A percentile compares a stretch with the other conserved stretches of the same genome.
These are phyloP conservation scores for Poeciliopsis infans DNA, from an alignment of 2,797 vertebrate genomes.

Conservation along the genomic window DNA sequence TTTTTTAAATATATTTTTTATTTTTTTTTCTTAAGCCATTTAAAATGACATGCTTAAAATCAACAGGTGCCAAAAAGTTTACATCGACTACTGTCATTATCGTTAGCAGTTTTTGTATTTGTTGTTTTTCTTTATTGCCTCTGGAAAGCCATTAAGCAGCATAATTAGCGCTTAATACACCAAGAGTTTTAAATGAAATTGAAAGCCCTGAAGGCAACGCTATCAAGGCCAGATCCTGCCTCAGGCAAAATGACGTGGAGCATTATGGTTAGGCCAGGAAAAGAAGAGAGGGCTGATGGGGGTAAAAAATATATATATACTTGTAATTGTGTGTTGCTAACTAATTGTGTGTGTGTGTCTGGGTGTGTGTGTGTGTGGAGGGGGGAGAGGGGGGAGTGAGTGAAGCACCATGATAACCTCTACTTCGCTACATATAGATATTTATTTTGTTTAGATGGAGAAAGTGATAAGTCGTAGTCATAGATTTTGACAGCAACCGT, in stretches of 20 bases:
- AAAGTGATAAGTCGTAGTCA: constrained; percentile 45
- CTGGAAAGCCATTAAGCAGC: constrained; percentile 12
- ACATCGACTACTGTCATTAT: background rate
- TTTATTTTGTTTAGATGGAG: constrained; percentile 24
- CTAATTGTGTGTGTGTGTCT: constrained; percentile 45
- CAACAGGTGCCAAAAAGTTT: background rate
- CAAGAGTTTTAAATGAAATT: constrained; percentile 42
- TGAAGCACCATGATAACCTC: constrained; percentile 59
- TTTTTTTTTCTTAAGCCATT: background rate
- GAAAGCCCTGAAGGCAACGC: constrained; percentile 46
- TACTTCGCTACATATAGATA: constrained; percentile 18
- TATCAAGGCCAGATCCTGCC: constrained; percentile 57
- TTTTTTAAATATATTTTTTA: too few relatives aligned
- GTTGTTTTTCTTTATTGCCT: constrained; percentile 1
- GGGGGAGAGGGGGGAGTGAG: constrained; percentile 31
- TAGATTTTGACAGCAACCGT: background rate
- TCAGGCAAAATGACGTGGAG: constrained; percentile 59
- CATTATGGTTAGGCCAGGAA: constrained; percentile 56
- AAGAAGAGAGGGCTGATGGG: constrained; percentile 41
- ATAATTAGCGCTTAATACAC: constrained; percentile 39
- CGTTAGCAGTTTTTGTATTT: background rate
- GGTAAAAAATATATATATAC: constrained; percentile 26
- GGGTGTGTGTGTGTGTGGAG: constrained; percentile 31
- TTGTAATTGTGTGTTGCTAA: constrained; percentile 66
- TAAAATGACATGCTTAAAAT: background rate